These are phyloP conservation scores for Zaprionus gabonicus DNA, from an alignment of 1,140 invertebrate genomes.

Conservation along the genomic window DNA sequence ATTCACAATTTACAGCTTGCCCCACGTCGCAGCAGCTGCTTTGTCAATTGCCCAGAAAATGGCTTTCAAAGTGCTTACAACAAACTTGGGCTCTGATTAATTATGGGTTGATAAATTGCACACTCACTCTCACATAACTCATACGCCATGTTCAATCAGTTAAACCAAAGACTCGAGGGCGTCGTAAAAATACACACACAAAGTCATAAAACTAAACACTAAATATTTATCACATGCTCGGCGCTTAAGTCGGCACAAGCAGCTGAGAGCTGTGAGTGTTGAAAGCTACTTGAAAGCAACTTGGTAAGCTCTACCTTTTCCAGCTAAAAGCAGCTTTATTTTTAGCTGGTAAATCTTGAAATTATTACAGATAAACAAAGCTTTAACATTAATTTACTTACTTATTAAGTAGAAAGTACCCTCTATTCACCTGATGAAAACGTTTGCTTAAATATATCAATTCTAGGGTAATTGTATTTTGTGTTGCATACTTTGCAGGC, in stretches of 20 bases:
- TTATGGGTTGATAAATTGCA: conserved; percentile 44
- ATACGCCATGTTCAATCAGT: conserved; percentile 53
- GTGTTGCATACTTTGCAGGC: too few species aligned
- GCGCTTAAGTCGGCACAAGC: not conserved
- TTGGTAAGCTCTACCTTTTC: not conserved
- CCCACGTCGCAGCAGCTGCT: conserved; percentile 40
- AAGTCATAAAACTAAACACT: conserved; percentile 44
- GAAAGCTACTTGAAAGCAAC: not conserved
- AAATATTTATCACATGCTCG: conserved; percentile 37
- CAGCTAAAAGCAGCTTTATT: not conserved
- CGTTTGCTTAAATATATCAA: too few species aligned
- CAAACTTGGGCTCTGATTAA: conserved; percentile 64
- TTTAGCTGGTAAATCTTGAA: too few species aligned
- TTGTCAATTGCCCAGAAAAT: conserved; percentile 50
- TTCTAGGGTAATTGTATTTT: too few species aligned
- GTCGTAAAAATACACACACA: conserved; percentile 24
- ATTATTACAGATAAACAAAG: too few species aligned
- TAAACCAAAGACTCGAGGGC: conserved; percentile 32
- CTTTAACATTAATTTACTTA: too few species aligned
- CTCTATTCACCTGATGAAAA: too few species aligned
- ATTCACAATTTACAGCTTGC: conserved; percentile 4
- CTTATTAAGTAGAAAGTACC: too few species aligned
- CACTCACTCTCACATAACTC: conserved; percentile 46
- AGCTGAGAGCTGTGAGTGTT: not conserved
- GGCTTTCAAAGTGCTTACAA: conserved; percentile 50